Percentiles rank a stretch among this genome's conserved stretches.
These are phyloP conservation scores for Caenorhabditis brenneri DNA, from an alignment of 1,140 invertebrate species.

Conservation along the genomic window DNA sequence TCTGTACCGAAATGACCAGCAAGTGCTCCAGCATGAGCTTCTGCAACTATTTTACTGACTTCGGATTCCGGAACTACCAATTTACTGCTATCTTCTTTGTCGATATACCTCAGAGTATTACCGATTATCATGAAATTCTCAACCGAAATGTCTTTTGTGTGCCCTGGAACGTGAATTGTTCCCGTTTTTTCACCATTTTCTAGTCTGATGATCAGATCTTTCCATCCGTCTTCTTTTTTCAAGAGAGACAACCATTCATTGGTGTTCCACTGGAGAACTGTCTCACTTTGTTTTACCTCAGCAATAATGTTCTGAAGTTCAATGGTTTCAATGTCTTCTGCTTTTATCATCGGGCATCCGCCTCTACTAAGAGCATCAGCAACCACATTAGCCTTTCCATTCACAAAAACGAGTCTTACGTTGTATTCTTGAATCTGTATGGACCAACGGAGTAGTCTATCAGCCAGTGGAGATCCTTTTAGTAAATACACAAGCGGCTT, in stretches of 20 bases:
- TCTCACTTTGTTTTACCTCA: background rate
- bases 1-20: conserved; percentile 3
- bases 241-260: background rate
- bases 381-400: background rate
- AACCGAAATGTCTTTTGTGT: background rate
- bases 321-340: background rate
- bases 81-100: background rate
- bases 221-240: background rate
- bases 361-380: background rate
- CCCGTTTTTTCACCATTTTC: background rate
- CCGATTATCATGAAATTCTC: background rate
- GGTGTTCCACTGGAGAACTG: background rate
- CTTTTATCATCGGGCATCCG: background rate
- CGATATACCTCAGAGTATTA: background rate
- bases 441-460: background rate
- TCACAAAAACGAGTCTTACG: background rate
- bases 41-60: background rate
- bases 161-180: too few relatives aligned
- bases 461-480: background rate
- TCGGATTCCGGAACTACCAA: conserved; percentile 12
- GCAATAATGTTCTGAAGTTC: background rate
- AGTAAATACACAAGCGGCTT: background rate
- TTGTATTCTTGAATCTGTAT: background rate
- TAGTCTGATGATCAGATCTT: background rate
- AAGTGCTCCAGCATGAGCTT: background rate